Evolutionary conservation across 2,797 vertebrate genomes (phyloP), one percentile per base, ranked within the genome.

Genomic region (Yasuhikotakia modesta): DNA sequence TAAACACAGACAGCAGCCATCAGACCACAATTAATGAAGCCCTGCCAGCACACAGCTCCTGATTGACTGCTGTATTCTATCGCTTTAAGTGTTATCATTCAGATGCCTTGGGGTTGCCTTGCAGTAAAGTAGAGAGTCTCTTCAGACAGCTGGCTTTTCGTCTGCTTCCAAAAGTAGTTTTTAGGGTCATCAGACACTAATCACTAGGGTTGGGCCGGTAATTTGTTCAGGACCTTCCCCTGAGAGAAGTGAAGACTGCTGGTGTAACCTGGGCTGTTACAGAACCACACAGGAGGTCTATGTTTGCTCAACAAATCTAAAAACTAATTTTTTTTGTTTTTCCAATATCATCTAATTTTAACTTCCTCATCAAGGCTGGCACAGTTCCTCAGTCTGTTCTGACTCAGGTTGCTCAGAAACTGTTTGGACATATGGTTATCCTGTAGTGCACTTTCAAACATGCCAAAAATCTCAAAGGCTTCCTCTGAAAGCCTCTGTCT

Each of bases 11-110:
- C 30, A 64, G 72, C 61, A 73, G 30, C 71, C 58, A 70, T 76
- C 61, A 69, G 58, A 80, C 67, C 64, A 65, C 55, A 72, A 43
- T 72, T 84, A 82, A 82, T 77, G 70, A 80, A 78, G 67, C 30
- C 27, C 60, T 53, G 60, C 66, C 55, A 75, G 58, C 70, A 66
- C 11, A 16, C n/a, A 66, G n/a, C 19, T 68, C 5, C 52, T 81
- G 79, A 76, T 16, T 73, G 65, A 74, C 78, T 78, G 69, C 63
- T 65, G 63, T 76, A 73, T 70, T 72, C 67, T 75, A 50, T 61
- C 12, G 14, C 35, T 76, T 79, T 39, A 73, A 61, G 45, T 55
- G 32, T 0, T 45, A 81, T 76, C 48, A 70, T 58, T 70, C 68
- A 65, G 74, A 66, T 68, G 50, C 58, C 22, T 69, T 19, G 64